phyloP scores from a whole-genome alignment of 2,888 invertebrate species.

The Cerastoderma edule region DNA sequence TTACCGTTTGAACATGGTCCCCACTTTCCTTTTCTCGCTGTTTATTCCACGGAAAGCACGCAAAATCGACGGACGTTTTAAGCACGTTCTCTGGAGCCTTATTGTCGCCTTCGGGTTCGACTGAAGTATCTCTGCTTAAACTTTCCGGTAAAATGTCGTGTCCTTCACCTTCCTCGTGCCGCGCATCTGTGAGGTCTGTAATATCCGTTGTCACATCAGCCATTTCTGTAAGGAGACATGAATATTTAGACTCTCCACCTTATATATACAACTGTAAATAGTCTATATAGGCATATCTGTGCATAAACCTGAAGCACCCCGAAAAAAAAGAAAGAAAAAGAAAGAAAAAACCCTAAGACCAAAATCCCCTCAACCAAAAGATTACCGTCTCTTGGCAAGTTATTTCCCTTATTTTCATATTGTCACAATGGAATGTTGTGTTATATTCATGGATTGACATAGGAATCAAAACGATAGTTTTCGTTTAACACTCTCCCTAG shows the following conservation, averaged over 20 bases:
- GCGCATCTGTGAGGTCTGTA: neutral
- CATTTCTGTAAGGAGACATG: neutral
- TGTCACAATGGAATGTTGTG: too few relatives aligned
- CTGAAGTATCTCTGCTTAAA: neutral
- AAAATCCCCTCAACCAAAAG: too few relatives aligned
- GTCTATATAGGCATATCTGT: too few relatives aligned
- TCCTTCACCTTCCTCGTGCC: neutral
- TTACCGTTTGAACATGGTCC: neutral
- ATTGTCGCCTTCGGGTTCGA: neutral
- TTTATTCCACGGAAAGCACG: conserved; percentile 4
- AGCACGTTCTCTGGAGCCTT: neutral
- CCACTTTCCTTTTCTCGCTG: too few relatives aligned
- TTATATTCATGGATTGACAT: too few relatives aligned
- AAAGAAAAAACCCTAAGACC: too few relatives aligned
- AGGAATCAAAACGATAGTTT: too few relatives aligned
- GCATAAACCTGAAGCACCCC: too few relatives aligned
- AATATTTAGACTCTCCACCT: neutral
- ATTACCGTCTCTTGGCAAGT: too few relatives aligned
- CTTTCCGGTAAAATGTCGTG: neutral
- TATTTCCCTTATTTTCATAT: too few relatives aligned
- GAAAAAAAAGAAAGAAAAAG: too few relatives aligned
- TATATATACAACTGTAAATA: neutral
- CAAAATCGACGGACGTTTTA: conserved; percentile 1
- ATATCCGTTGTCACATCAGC: neutral
- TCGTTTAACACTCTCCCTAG: too few relatives aligned